phyloP scores from a whole-genome alignment of 2,888 invertebrate genomes.

The Calephelis perditalis region DNA sequence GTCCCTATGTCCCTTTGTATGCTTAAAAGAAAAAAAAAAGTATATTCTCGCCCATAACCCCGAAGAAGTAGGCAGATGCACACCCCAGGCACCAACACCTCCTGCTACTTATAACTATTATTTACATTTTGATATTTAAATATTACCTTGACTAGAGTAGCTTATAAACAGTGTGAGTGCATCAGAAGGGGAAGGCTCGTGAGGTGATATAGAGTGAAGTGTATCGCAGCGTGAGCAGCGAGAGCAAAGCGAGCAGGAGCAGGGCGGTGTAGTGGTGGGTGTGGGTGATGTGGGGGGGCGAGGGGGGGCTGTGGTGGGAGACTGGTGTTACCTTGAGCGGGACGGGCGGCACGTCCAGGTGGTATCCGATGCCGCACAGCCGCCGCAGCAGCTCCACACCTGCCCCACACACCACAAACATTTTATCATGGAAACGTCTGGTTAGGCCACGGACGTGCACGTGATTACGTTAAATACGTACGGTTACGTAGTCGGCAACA shows the following conservation, averaged over 20 bases:
- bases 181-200: slow-evolving; percentile 18
- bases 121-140: too few species aligned
- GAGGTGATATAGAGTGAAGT: slow-evolving; percentile 25
- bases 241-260: slow-evolving; percentile 35
- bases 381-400: slow-evolving; percentile 80
- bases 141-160: too few species aligned
- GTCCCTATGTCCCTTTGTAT: too few species aligned
- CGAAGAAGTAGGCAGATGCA: too few species aligned
- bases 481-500: too few species aligned
- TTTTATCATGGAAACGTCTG: neutral
- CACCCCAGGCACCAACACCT: too few species aligned
- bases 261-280: slow-evolving; percentile 22
- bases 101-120: too few species aligned
- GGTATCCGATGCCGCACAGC: slow-evolving; percentile 83
- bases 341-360: slow-evolving; percentile 83
- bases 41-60: too few species aligned
- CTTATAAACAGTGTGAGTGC: neutral
- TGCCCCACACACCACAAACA: slow-evolving; percentile 39
- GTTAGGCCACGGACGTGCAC: too few species aligned
- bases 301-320: slow-evolving; percentile 23
- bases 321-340: slow-evolving; percentile 78
- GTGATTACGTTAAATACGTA: too few species aligned
- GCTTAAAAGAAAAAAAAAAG: too few species aligned
- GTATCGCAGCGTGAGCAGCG: slow-evolving; percentile 23
- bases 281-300: slow-evolving; percentile 28